Conservation (phyloP, 2,797 vertebrate genomes). For the Holocentrus rufus region DNA sequence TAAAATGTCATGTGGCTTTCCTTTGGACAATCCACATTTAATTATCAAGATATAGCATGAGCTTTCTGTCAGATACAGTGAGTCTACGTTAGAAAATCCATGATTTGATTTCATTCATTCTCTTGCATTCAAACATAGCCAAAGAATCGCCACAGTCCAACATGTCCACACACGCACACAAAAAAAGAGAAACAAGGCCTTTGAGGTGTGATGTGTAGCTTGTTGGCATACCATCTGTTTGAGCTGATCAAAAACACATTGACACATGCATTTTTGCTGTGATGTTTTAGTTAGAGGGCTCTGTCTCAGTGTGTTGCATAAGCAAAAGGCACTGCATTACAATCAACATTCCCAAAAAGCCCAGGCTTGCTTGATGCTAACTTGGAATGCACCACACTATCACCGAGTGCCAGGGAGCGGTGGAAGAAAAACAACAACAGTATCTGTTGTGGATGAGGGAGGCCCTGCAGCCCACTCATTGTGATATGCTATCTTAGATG, state of each 20-base stretch:
- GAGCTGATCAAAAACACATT: constrained; percentile 57
- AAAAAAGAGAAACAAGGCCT: constrained; percentile 42
- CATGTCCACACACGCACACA: not conserved
- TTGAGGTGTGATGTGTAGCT: constrained; percentile 41
- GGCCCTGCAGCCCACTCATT: constrained; percentile 64
- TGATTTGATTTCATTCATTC: constrained; percentile 40
- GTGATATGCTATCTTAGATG: constrained; percentile 69
- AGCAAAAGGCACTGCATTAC: constrained; percentile 44
- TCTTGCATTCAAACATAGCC: constrained; percentile 35
- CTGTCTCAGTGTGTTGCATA: constrained; percentile 22
- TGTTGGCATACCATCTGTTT: constrained; percentile 53
- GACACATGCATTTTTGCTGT: constrained; percentile 52
- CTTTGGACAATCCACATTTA: constrained; percentile 14
- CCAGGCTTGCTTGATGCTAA: constrained; percentile 60
- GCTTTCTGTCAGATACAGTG: no score
- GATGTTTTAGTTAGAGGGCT: constrained; percentile 58
- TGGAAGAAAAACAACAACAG: constrained; percentile 52
- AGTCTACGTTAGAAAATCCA: constrained; percentile 2
- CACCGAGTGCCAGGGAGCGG: constrained; percentile 48
- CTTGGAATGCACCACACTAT: constrained; percentile 60
- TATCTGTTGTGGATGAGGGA: constrained; percentile 64
- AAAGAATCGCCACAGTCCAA: constrained; percentile 37
- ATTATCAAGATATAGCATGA: constrained; percentile 12
- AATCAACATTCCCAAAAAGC: constrained; percentile 61
- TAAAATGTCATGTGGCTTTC: constrained; percentile 12